Evolutionary conservation across 2,113 vertebrate species (phyloP).

Genomic region (Maccullochella peelii): DNA sequence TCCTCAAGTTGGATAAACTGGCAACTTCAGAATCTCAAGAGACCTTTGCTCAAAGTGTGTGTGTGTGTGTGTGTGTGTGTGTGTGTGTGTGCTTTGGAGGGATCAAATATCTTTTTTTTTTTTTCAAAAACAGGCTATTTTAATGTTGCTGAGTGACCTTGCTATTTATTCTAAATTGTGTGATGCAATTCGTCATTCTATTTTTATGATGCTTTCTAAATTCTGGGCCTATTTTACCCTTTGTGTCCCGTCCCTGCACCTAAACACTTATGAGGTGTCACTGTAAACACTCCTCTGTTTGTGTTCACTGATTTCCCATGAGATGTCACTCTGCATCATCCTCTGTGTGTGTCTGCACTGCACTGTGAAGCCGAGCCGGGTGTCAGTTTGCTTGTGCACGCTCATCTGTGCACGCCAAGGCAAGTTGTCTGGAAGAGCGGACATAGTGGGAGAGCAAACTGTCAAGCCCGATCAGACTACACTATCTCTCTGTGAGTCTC

Average conservation of each 20-base stretch:
- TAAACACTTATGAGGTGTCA: slow-evolving; percentile 48
- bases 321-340: slow-evolving; percentile 59
- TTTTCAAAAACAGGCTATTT: slow-evolving; percentile 14
- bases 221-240: slow-evolving; percentile 25
- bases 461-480: slow-evolving; percentile 70
- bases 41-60: not conserved
- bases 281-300: slow-evolving; percentile 61
- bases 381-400: slow-evolving; percentile 56
- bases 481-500: slow-evolving; percentile 56
- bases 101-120: slow-evolving; percentile 21
- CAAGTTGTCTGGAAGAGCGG: slow-evolving; percentile 44
- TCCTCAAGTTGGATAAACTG: not conserved
- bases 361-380: slow-evolving; percentile 9
- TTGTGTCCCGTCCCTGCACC: not conserved
- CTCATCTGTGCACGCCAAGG: slow-evolving; percentile 57
- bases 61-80: not conserved
- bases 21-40: not conserved
- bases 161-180: slow-evolving; percentile 30
- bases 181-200: slow-evolving; percentile 27
- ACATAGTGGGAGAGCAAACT: slow-evolving; percentile 54
- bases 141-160: not conserved
- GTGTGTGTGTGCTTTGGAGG: not conserved
- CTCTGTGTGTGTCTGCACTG: slow-evolving; percentile 8
- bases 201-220: slow-evolving; percentile 61
- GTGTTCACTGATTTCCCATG: slow-evolving; percentile 63